phyloP scores from a whole-genome alignment of 2,888 invertebrate species.

The Andrena trimmerana region DNA sequence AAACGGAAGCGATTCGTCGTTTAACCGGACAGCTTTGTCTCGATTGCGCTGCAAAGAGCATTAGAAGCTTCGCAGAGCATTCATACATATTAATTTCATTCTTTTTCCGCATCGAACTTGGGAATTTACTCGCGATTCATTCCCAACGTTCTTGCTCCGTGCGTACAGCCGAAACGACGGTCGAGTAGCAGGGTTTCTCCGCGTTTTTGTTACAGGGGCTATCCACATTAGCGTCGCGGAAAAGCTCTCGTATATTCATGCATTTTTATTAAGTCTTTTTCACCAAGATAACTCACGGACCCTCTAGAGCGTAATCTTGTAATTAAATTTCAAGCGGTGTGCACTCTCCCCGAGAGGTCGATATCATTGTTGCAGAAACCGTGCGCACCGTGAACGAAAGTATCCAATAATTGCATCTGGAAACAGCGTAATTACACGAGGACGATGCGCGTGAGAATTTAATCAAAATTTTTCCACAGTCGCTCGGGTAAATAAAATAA shows the following conservation, averaged over 20 bases:
- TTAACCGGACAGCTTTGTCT: not conserved
- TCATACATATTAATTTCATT: constrained; percentile 45
- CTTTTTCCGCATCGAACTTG: constrained; percentile 35
- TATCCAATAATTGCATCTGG: constrained; percentile 54
- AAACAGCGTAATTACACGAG: constrained; percentile 40
- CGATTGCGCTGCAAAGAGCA: not conserved
- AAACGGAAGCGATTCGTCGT: constrained; percentile 7
- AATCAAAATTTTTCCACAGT: constrained; percentile 40
- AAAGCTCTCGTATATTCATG: constrained; percentile 63
- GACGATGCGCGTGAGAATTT: constrained; percentile 10
- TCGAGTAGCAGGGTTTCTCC: constrained; percentile 45
- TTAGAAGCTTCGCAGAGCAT: not conserved
- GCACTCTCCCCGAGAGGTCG: constrained; percentile 58
- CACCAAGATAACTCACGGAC: constrained; percentile 44
- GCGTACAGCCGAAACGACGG: constrained; percentile 28
- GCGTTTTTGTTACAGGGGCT: constrained; percentile 39
- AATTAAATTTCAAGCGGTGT: constrained; percentile 71
- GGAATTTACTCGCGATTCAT: constrained; percentile 35
- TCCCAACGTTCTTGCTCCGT: constrained; percentile 21
- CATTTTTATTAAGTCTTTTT: constrained; percentile 68
- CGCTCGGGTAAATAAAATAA: constrained; percentile 4
- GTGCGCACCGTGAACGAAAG: constrained; percentile 55
- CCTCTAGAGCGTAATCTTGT: constrained; percentile 61
- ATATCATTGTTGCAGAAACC: constrained; percentile 64
- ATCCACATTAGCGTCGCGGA: constrained; percentile 56